These are phyloP conservation scores for Neoitamus cyanurus DNA, from an alignment of 2,888 invertebrate species.

Conservation along the genomic window DNA sequence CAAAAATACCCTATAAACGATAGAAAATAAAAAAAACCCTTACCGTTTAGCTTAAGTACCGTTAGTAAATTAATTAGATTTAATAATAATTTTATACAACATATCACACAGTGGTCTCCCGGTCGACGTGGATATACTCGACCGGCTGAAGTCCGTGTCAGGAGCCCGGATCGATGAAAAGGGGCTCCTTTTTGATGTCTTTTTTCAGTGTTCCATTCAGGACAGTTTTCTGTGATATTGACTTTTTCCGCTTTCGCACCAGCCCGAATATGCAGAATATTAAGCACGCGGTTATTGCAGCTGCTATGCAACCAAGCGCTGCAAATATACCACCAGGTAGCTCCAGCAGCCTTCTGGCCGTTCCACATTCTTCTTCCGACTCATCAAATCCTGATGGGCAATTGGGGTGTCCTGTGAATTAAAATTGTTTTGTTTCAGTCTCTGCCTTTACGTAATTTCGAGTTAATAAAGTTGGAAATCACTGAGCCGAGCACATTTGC, in stretches of 20 bases:
- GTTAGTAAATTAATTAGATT: slow-evolving; percentile 41
- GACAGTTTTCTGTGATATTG: slow-evolving; percentile 68
- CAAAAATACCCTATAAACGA: slow-evolving; percentile 39
- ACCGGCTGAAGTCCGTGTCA: slow-evolving; percentile 92
- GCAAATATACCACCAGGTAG: slow-evolving; percentile 70
- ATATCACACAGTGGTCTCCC: slow-evolving; percentile 90
- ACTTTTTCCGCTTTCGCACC: slow-evolving; percentile 70
- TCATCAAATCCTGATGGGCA: slow-evolving; percentile 78
- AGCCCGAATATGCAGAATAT: slow-evolving; percentile 71
- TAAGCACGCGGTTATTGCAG: slow-evolving; percentile 70
- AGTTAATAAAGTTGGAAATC: not conserved
- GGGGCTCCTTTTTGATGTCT: slow-evolving; percentile 69
- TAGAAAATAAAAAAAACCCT: slow-evolving; percentile 36
- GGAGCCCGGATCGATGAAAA: slow-evolving; percentile 72
- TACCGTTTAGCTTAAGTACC: slow-evolving; percentile 31
- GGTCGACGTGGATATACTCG: slow-evolving; percentile 92
- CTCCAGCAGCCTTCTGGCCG: slow-evolving; percentile 68
- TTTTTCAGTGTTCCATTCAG: slow-evolving; percentile 70
- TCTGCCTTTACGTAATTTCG: not conserved
- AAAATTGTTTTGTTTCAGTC: not conserved
- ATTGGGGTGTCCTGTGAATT: slow-evolving; percentile 67
- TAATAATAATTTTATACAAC: slow-evolving; percentile 57
- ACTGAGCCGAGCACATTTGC: not conserved
- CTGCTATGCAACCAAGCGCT: slow-evolving; percentile 71
- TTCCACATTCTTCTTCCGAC: slow-evolving; percentile 75